phyloP scores from a whole-genome alignment of 2,797 vertebrate species.

The Gambusia yucatana region DNA sequence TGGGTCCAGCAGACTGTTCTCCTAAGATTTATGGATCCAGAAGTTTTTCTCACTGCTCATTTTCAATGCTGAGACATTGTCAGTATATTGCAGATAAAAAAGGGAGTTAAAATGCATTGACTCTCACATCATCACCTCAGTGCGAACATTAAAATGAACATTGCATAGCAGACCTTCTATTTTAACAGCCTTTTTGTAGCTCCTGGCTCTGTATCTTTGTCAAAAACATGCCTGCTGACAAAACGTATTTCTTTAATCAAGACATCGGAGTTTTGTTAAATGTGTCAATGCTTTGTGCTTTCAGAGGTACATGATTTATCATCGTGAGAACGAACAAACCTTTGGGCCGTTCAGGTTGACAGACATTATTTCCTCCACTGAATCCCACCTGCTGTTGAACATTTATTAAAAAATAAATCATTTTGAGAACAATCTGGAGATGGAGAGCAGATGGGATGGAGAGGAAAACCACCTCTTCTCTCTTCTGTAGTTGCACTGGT shows the following conservation, averaged over 20 bases:
- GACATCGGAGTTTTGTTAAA: constrained; percentile 22
- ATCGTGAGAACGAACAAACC: constrained; percentile 31
- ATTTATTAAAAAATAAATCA: constrained; percentile 62
- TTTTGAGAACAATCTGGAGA: constrained; percentile 43
- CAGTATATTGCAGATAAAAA: constrained; percentile 42
- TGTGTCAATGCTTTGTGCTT: constrained; percentile 16
- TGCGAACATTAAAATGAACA: constrained; percentile 30
- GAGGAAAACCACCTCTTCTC: constrained; percentile 36
- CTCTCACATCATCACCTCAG: constrained; percentile 21
- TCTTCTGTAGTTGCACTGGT: constrained; percentile 46
- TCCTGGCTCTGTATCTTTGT: constrained; percentile 5
- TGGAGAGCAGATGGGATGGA: neutral
- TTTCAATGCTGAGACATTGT: constrained; percentile 60
- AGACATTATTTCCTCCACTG: constrained; percentile 53
- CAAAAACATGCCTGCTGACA: constrained; percentile 1
- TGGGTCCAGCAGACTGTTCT: constrained; percentile 60
- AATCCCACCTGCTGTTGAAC: constrained; percentile 49
- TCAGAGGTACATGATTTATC: constrained; percentile 27
- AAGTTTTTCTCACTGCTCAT: constrained; percentile 33
- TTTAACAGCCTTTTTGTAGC: constrained; percentile 7
- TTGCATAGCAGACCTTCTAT: constrained; percentile 12
- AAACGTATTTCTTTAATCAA: constrained; percentile 35
- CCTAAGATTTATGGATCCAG: constrained; percentile 54
- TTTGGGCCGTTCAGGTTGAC: constrained; percentile 40
- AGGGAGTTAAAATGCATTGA: constrained; percentile 43